Conservation (phyloP, 2,113 vertebrate genomes). For the Phylloscopus whistleri region DNA sequence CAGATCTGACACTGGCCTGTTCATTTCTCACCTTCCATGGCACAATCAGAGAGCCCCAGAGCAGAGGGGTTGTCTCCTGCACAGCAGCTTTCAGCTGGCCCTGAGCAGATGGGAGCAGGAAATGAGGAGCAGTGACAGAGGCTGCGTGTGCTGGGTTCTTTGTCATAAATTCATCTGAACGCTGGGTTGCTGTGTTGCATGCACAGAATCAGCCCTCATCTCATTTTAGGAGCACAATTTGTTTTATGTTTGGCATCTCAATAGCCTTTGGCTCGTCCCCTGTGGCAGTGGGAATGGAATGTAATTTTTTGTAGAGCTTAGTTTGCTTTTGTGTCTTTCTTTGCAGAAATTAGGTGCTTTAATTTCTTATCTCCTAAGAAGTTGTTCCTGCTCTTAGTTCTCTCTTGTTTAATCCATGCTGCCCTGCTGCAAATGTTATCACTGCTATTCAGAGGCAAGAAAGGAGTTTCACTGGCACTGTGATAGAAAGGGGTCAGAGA, state of each 20-base stretch:
- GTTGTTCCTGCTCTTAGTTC: neutral
- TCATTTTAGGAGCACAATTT: neutral
- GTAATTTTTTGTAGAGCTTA: neutral
- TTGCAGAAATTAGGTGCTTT: neutral
- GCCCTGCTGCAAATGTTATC: neutral
- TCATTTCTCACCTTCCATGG: neutral
- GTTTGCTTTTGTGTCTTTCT: conserved; percentile 1
- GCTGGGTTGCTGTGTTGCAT: neutral
- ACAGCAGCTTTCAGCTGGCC: neutral
- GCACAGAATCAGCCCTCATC: neutral
- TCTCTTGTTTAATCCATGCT: neutral
- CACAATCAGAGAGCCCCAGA: neutral
- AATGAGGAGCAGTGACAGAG: neutral
- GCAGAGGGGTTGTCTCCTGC: neutral
- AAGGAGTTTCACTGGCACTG: neutral
- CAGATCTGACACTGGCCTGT: neutral
- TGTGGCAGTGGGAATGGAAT: neutral
- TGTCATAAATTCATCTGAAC: neutral
- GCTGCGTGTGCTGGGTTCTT: neutral
- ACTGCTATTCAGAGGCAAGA: neutral
- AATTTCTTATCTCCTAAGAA: neutral
- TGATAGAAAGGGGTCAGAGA: neutral
- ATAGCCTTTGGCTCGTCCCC: neutral
- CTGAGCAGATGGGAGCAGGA: conserved; percentile 8
- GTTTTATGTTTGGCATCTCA: neutral